Percentiles rank a stretch among this genome's conserved stretches.
These are phyloP conservation scores for Tinea pellionella DNA, from an alignment of 2,888 invertebrate genomes.

Conservation along the genomic window DNA sequence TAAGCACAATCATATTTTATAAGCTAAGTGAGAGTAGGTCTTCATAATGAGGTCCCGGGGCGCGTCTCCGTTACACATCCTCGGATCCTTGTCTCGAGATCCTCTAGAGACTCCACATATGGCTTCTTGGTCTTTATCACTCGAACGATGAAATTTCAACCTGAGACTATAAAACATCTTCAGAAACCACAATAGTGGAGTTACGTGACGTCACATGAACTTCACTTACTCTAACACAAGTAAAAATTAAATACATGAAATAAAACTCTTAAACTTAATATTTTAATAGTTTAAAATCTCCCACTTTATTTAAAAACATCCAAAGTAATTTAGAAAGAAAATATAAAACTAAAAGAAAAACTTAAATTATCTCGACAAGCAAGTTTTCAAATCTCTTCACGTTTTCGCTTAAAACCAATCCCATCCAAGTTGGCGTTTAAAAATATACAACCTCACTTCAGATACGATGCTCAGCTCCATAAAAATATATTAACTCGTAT, in stretches of 20 bases:
- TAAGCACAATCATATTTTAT: neutral
- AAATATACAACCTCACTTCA: constrained; percentile 11
- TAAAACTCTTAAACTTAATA: neutral
- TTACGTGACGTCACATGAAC: neutral
- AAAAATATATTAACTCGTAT: constrained; percentile 59
- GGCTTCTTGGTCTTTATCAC: constrained; percentile 13
- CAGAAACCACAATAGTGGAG: neutral
- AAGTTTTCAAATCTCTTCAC: neutral
- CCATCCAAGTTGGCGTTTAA: constrained; percentile 5
- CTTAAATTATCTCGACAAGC: neutral
- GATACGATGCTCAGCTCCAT: constrained; percentile 24
- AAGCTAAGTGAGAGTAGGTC: constrained; percentile 21
- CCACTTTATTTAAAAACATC: neutral
- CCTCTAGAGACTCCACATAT: constrained; percentile 11
- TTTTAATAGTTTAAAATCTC: neutral
- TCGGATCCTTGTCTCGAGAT: constrained; percentile 9
- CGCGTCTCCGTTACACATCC: constrained; percentile 28
- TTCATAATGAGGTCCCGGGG: constrained; percentile 51
- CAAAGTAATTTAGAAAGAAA: neutral
- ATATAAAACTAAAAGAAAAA: constrained; percentile 1
- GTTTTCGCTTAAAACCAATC: constrained; percentile 8
- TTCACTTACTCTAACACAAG: neutral
- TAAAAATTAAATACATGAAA: neutral
- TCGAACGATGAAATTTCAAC: constrained; percentile 4
- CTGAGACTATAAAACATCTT: neutral